A percentile compares a stretch with the other conserved stretches of the same genome.
phyloP scores from a whole-genome alignment of 30 jellyfish, hydroid and myxozoan species.

The Turritopsis dohrnii region DNA sequence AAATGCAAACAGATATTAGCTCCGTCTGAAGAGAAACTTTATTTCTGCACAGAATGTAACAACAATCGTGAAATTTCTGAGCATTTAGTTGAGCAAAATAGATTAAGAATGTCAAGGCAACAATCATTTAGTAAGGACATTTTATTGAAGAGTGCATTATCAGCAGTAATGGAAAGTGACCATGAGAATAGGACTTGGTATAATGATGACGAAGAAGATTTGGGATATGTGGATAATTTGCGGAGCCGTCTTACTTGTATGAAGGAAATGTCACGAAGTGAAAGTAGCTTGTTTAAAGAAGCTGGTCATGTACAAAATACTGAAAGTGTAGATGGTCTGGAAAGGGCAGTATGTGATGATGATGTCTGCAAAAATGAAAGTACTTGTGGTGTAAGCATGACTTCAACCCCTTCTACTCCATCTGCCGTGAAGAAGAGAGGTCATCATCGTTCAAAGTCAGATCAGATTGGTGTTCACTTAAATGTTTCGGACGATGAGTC shows the following conservation, averaged over 20 bases:
- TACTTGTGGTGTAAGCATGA: constrained; percentile 33
- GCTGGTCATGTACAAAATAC: constrained; percentile 41
- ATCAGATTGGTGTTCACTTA: constrained; percentile 58
- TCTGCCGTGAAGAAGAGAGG: constrained; percentile 39
- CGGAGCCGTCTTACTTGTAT: constrained; percentile 53
- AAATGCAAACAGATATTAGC: neutral
- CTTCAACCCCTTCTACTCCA: constrained; percentile 38
- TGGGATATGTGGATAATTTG: constrained; percentile 43
- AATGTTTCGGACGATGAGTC: constrained; percentile 23
- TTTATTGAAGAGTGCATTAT: constrained; percentile 62
- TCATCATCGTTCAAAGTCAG: constrained; percentile 91
- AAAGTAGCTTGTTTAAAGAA: constrained; percentile 47
- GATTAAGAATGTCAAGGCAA: constrained; percentile 30
- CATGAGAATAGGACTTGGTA: constrained; percentile 65
- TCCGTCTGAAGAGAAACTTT: neutral
- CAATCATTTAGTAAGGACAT: constrained; percentile 53
- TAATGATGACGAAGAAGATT: constrained; percentile 48
- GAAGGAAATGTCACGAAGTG: constrained; percentile 81
- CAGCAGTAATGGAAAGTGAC: constrained; percentile 72
- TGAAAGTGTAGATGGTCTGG: constrained; percentile 18
- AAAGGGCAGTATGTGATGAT: constrained; percentile 11
- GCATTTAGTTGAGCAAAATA: neutral
- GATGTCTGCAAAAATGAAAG: constrained; percentile 7
- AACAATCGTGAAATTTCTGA: neutral
- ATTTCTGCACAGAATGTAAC: neutral